These are phyloP conservation scores for Gila orcuttii DNA, from an alignment of 2,113 vertebrate species.

Conservation along the genomic window DNA sequence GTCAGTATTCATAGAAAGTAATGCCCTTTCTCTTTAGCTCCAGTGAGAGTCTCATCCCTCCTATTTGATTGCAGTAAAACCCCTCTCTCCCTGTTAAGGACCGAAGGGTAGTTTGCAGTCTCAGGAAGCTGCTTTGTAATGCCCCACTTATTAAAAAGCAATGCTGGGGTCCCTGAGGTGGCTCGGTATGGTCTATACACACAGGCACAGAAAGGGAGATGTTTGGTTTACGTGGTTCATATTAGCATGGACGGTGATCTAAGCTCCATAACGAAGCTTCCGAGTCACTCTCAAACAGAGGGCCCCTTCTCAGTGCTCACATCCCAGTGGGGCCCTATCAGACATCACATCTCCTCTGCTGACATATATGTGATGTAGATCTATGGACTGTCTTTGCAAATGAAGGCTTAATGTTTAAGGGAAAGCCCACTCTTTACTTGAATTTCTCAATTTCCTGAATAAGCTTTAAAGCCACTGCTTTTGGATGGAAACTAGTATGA, in stretches of 20 bases:
- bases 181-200: constrained; percentile 31
- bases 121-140: constrained; percentile 46
- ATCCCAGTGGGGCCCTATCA: constrained; percentile 48
- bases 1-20: not conserved
- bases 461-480: constrained; percentile 21
- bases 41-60: not conserved
- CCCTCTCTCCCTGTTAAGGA: not conserved
- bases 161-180: constrained; percentile 44
- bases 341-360: constrained; percentile 35
- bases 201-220: constrained; percentile 26
- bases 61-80: not conserved
- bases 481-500: not conserved
- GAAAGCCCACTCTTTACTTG: constrained; percentile 43
- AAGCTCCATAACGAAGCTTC: constrained; percentile 54
- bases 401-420: constrained; percentile 34
- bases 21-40: constrained; percentile 10
- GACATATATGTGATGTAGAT: constrained; percentile 41
- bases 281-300: constrained; percentile 45
- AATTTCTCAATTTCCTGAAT: constrained; percentile 44
- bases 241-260: constrained; percentile 42
- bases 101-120: constrained; percentile 1
- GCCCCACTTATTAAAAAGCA: constrained; percentile 54
- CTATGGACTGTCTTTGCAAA: constrained; percentile 18
- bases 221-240: constrained; percentile 55
- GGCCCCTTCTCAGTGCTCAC: constrained; percentile 43